phyloP scores from a whole-genome alignment of 1,140 invertebrate genomes.

The Vanessa atalanta region DNA sequence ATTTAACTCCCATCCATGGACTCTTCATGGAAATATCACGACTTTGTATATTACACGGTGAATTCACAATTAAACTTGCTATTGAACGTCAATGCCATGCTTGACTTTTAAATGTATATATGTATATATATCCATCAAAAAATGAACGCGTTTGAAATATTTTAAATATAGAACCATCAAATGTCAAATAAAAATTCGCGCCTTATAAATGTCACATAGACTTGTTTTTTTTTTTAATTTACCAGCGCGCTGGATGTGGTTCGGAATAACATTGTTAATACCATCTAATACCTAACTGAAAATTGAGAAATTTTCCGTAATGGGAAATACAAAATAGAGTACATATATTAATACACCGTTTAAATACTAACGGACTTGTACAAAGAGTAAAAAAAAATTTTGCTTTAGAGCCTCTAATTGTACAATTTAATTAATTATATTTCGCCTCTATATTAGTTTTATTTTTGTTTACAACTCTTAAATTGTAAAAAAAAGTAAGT shows the following conservation, averaged over 20 bases:
- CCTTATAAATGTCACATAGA: neutral
- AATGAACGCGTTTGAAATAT: neutral
- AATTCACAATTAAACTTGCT: slow-evolving; percentile 34
- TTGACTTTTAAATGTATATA: slow-evolving; percentile 9
- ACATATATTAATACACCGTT: too few species aligned
- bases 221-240: neutral
- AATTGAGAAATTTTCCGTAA: too few species aligned
- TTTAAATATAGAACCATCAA: neutral
- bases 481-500: too few species aligned
- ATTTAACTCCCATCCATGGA: slow-evolving; percentile 37
- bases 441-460: neutral
- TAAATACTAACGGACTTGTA: neutral
- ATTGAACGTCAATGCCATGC: slow-evolving; percentile 24
- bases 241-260: too few species aligned
- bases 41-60: slow-evolving; percentile 43
- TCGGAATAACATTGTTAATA: too few species aligned
- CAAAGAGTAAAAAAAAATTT: neutral
- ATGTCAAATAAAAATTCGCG: too few species aligned
- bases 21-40: slow-evolving; percentile 39
- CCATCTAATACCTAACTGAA: too few species aligned
- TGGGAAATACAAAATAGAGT: too few species aligned
- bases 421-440: neutral
- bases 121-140: neutral
- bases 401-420: slow-evolving; percentile 6
- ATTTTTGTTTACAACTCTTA: too few species aligned